Base-by-base conservation (phyloP, 2,797 vertebrate species). In the Diplodus sargus region DNA sequence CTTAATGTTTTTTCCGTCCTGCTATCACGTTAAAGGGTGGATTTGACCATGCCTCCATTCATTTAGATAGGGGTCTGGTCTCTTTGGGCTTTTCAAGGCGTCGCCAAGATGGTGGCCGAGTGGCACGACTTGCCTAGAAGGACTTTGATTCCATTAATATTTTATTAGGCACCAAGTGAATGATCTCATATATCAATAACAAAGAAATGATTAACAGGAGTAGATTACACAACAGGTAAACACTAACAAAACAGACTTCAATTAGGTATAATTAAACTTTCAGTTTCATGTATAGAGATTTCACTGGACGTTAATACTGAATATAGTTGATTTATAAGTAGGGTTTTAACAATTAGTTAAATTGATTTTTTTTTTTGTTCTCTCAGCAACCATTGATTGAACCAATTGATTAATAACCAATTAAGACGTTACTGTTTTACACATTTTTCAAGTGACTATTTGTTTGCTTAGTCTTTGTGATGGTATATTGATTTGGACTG, bases 161-260 rank as follows among this genome's bases (percentile, higher is more conserved):
- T 77, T 67, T 16, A 57, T 56, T 18, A 43, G n/a, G 2, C 12
- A 73, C 9, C 7, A 10, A 11, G 4, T 17, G 18, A n/a, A 68
- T 8, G 2, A 16, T 23, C 34, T 28, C 18, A 34, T 39, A 45
- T 9, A 69, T 68, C 25, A 53, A 59, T 17, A 62, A 60, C 17
- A 71, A 43, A 69, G 15, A 72, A 83, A 82, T 71, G 45, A 80
- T 69, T 60, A 65, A 81, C 23, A 69, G 30, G 18, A 28, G 28
- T 16, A 63, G 53, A 76, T 74, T 43, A 39, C 8, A 9, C 20
- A 48, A 67, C 30, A 10, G 78, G 85, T 70, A 76, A 5, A 77
- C 48, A 81, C 83, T 82, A 84, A 88, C 70, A 72, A 83, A 73
- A 64, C 11, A 15, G n/a, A 73, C 47, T 79, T 74, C 4, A 74